Base-by-base conservation (phyloP, 2,888 invertebrate genomes). In the Cheilosia vernalis region DNA sequence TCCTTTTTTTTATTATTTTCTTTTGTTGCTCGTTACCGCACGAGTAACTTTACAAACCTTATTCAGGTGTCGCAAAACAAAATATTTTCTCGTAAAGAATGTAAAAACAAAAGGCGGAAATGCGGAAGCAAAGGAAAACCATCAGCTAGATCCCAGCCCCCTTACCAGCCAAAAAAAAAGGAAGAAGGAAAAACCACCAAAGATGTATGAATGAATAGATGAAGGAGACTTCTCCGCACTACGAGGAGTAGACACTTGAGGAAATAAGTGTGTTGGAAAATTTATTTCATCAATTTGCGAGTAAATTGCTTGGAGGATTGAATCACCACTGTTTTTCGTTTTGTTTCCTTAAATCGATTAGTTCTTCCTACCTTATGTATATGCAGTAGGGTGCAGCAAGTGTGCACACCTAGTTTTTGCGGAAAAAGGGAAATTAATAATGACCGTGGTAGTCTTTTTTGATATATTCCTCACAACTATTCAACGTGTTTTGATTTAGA, bases 261-360 rank as follows among this genome's bases (percentile, higher is more conserved):
- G 80, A 88, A 89, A 87, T 89, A 90, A 90, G 90, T 90, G 90
- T 89, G 88, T 88, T 89, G 89, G 90, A 90, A 91, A 91, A 91
- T 91, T 90, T 91, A 91, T 91, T 90, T 91, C 91, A 90, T 90
- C 91, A 91, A 91, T 91, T 91, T 91, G 89, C 88, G 90, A 91
- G 90, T 90, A 91, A 91, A 91, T 91, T 91, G 91, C 90, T 91
- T 90, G 89, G 90, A 90, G 90, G 89, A 90, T 89, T 89, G 87
- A 87, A 88, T 88, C 87, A 87, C 88, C 85, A 88, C 86, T 87
- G 87, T 64, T 79, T 77, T 81, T 77, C 72, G 72, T 82, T 83
- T 73, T 66, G 63, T 85, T 58, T 78, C 77, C 78, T 83, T 87
- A 83, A 83, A 87, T 87, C 86, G 82, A 87, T 86, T 86, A 77